Evolutionary conservation across 2,888 invertebrate genomes (phyloP), one percentile per base, ranked within the genome.

Genomic region (Rhagophthalmus giganteus): DNA sequence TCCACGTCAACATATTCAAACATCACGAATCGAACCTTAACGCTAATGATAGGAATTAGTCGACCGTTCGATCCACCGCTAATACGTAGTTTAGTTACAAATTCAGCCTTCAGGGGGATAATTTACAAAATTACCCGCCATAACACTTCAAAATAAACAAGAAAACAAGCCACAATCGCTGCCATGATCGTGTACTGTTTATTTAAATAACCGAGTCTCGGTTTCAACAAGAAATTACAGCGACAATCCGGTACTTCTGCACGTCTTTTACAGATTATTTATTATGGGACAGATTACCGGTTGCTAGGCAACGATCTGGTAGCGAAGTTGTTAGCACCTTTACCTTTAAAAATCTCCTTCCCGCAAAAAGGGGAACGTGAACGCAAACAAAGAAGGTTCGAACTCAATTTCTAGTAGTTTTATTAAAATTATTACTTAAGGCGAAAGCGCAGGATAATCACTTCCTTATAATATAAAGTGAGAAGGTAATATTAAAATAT

Each of bases 41-140:
- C 70, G 70, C 69, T 74, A 75, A 76, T 76, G 74, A 76, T 75
- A 75, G 76, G 73, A 69, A 76, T 76, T 75, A 80, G 78, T 76
- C 76, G 77, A 74, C 78, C 76, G 76, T 77, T 75, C 79, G 80
- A 80, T 80, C 78, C 78, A 75, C 79, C 78, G 79, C 79, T 80
- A 80, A 81, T 81, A 79, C 79, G 76, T 80, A 80, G 80, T 80
- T 81, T 80, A 80, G 79, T 79, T 80, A 79, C 79, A 80, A 80
- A 80, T 79, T 79, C 79, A 75, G 75, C 78, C 79, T 77, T 72
- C 73, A 74, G 78, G 80, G 78, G 74, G 77, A 75, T 79, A 81
- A 81, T 81, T 81, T 75, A 74, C 74, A 67, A 74, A 75, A 75
- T 75, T 74, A 74, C 74, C 73, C 74, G 68, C 73, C 72, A 72